Evolutionary conservation across 2,888 invertebrate species (phyloP).

Genomic region (Fragum sueziense): DNA sequence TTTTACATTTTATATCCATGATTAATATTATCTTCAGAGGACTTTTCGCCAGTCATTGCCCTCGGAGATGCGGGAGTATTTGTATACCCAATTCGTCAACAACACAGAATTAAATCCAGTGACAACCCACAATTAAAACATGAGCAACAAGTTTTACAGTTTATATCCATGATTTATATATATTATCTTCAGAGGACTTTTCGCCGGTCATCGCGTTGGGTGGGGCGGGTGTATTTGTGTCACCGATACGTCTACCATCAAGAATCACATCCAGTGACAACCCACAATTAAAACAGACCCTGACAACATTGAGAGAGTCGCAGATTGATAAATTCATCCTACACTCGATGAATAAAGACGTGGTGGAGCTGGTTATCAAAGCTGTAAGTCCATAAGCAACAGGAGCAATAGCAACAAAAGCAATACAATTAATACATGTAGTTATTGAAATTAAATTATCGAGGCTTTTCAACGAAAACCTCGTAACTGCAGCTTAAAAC

Average conservation of each 20-base stretch:
- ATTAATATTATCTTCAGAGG: constrained; percentile 65
- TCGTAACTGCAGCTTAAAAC: no score
- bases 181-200: constrained; percentile 70
- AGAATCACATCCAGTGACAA: constrained; percentile 61
- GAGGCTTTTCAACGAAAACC: no score
- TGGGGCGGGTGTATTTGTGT: constrained; percentile 67
- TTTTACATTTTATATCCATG: no score
- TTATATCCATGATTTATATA: no score
- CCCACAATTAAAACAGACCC: constrained; percentile 67
- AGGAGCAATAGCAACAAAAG: no score
- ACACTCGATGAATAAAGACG: constrained; percentile 73
- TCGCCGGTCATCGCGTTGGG: constrained; percentile 72
- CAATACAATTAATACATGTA: no score
- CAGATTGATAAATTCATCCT: constrained; percentile 72
- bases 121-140: constrained; percentile 65
- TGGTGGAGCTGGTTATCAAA: constrained; percentile 69
- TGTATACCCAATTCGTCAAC: constrained; percentile 74
- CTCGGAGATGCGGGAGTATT: constrained; percentile 65
- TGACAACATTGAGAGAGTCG: constrained; percentile 71
- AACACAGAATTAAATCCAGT: constrained; percentile 60
- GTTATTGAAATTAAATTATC: no score
- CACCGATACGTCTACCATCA: constrained; percentile 72
- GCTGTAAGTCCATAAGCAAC: constrained; percentile 69
- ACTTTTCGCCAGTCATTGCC: constrained; percentile 74
- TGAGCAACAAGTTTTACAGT: neutral